A percentile compares a stretch with the other conserved stretches of the same genome.
phyloP scores from a whole-genome alignment of 1,140 invertebrate genomes.

The Capitella teleta region DNA sequence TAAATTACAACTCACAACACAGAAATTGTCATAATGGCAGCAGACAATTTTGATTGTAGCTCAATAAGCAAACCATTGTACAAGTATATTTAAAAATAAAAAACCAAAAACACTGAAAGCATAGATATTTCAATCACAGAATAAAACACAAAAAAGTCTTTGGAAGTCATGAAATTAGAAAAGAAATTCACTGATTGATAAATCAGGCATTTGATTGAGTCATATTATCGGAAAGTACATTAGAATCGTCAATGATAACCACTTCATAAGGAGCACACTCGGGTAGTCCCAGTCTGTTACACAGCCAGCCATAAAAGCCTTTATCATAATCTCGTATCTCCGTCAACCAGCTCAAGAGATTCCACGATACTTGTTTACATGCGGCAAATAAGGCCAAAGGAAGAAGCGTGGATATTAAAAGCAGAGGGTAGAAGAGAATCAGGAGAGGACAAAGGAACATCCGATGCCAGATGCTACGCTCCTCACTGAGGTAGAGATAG shows the following conservation, averaged over 20 bases:
- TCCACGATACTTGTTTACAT: constrained; percentile 57
- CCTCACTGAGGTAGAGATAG: constrained; percentile 58
- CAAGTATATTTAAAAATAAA: too few relatives aligned
- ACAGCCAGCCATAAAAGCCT: constrained; percentile 68
- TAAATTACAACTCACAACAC: too few relatives aligned
- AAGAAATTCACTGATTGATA: too few relatives aligned
- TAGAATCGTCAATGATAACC: constrained; percentile 37
- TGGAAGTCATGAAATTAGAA: too few relatives aligned
- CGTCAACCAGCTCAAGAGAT: constrained; percentile 55
- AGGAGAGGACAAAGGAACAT: constrained; percentile 54
- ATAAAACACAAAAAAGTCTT: too few relatives aligned
- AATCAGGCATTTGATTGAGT: too few relatives aligned
- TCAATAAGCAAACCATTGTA: too few relatives aligned
- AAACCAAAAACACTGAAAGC: too few relatives aligned
- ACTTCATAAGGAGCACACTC: constrained; percentile 58
- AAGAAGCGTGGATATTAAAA: constrained; percentile 54
- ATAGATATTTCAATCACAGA: too few relatives aligned
- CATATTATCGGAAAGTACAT: too few relatives aligned
- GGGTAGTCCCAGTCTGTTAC: constrained; percentile 53
- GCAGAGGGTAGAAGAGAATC: constrained; percentile 59
- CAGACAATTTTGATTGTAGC: too few relatives aligned
- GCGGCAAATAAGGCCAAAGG: constrained; percentile 51
- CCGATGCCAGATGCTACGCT: constrained; percentile 46
- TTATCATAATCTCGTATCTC: constrained; percentile 65
- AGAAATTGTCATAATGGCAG: too few relatives aligned